A percentile compares a stretch with the other conserved stretches of the same genome.
These are phyloP conservation scores for Sarcophaga carnaria DNA, from an alignment of 2,888 invertebrate species.

Conservation along the genomic window DNA sequence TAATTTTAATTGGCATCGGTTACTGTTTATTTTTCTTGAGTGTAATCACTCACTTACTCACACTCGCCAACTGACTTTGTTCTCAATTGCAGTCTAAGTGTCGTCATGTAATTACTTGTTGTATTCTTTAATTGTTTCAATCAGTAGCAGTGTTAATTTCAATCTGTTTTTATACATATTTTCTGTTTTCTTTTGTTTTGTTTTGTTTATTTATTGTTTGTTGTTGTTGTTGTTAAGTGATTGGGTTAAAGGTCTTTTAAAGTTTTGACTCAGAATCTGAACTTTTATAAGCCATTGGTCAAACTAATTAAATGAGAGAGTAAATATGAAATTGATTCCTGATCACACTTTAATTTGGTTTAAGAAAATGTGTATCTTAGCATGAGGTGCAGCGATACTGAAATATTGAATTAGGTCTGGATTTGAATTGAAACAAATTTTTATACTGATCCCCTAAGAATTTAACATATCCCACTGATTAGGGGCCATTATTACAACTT, in stretches of 20 bases:
- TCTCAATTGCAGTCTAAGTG: constrained; percentile 64
- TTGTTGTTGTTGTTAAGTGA: neutral
- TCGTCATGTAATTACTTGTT: constrained; percentile 61
- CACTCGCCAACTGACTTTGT: constrained; percentile 70
- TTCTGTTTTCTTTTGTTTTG: neutral
- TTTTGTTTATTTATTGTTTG: constrained; percentile 3
- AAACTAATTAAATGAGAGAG: no score
- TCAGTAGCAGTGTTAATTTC: constrained; percentile 59
- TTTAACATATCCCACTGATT: no score
- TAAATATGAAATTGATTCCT: no score
- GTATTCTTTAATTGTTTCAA: constrained; percentile 52
- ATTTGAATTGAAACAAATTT: no score
- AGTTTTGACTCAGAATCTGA: constrained; percentile 64
- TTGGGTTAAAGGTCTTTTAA: constrained; percentile 60
- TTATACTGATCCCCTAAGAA: no score
- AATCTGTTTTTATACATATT: constrained; percentile 12
- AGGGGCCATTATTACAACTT: no score
- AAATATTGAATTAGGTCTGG: no score
- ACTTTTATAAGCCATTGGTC: constrained; percentile 48
- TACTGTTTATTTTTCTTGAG: constrained; percentile 72
- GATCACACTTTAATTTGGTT: no score
- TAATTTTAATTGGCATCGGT: constrained; percentile 68
- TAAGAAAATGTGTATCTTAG: no score
- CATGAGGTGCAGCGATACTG: no score
- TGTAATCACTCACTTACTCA: constrained; percentile 71